Base-by-base conservation (phyloP, 2,797 vertebrate genomes). In the Galago senegalensis region DNA sequence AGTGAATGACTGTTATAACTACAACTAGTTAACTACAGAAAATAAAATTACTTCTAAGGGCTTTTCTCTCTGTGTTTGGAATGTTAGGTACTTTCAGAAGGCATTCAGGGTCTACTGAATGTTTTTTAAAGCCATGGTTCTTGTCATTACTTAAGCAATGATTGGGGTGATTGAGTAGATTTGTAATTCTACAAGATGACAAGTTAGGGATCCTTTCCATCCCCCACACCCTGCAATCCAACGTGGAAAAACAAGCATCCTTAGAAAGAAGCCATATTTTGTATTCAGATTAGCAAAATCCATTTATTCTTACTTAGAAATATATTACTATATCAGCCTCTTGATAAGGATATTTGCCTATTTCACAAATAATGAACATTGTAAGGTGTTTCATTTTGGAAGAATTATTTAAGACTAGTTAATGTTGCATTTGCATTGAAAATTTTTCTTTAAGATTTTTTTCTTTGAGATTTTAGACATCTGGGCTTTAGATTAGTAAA, bases 51-150 rank as follows among this genome's bases (percentile, higher is more conserved):
- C 92, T 92, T 97, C 61, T n/a, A 81, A 81, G 67, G 70, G 21
- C 67, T 92, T 89, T 86, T 86, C 67, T 87, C 5, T 63, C 84
- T 93, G 58, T 89, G 65, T 91, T 89, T 81, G 93, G 72, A 96
- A 96, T 87, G 70, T 92, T 93, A 73, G 95, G 72, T 92, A 76
- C 77, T 84, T 95, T 95, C 67, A 89, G 37, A 92, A 94, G 25
- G 56, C 82, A 87, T 92, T 95, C 82, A 89, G 67, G 34, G n/a
- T 87, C 60, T 87, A 56, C 29, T 80, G 40, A 95, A 87, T 92
- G 46, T 92, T 96, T 53, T 53, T 53, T 16, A 53, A 53, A 53
- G 49, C 13, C 2, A 53, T 53, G 49, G 49, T 53, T 97, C 69
- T 96, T 96, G 34, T 93, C 92, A 91, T 96, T 93, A 82, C 23